Evolutionary conservation across 1,140 invertebrate species (phyloP).

Genomic region (Globodera rostochiensis): DNA sequence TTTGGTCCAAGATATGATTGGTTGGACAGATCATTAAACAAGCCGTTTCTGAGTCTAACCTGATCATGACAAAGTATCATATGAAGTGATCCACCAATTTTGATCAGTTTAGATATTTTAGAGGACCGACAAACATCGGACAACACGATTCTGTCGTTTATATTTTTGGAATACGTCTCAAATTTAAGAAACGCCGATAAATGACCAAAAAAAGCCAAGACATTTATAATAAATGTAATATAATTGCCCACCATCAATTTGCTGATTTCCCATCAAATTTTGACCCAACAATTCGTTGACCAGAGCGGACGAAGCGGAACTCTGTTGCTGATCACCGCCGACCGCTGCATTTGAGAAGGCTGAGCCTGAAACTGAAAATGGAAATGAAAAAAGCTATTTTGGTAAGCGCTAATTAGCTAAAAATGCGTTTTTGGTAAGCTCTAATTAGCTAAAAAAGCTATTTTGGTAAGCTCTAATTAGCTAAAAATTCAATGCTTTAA

Average conservation of each 20-base stretch:
- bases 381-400: background rate
- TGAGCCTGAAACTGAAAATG: slow-evolving; percentile 13
- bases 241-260: slow-evolving; percentile 1
- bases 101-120: no score
- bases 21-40: no score
- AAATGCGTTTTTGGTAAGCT: no score
- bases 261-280: slow-evolving; percentile 14
- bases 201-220: no score
- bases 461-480: background rate
- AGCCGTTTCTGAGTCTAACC: no score
- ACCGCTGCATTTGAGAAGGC: background rate
- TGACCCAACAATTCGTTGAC: slow-evolving; percentile 27
- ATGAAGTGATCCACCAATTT: no score
- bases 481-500: background rate
- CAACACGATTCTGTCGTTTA: no score
- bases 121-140: no score
- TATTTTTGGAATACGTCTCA: background rate
- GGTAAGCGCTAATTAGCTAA: background rate
- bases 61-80: no score
- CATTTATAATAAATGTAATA: background rate
- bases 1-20: no score
- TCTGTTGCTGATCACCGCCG: slow-evolving; percentile 7
- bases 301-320: background rate
- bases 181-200: background rate
- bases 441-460: background rate